Base-by-base conservation (phyloP, 2,113 vertebrate genomes). In the Fulmarus glacialis region DNA sequence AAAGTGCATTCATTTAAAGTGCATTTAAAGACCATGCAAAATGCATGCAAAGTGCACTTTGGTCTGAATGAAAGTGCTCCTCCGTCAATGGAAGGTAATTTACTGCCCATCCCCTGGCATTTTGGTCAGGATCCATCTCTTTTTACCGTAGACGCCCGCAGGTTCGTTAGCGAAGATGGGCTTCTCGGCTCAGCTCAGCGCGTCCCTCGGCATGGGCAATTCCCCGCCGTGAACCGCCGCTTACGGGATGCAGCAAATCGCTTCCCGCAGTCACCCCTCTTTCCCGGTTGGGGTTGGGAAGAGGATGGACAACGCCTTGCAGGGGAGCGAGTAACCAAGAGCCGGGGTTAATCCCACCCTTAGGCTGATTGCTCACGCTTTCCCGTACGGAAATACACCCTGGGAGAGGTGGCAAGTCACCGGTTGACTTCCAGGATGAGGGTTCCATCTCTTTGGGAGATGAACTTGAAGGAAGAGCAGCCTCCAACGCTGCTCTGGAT, bases 161-260 rank as follows among this genome's bases (percentile, higher is more conserved):
- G 72, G 60, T 71, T 91, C 23, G 29, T 66, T 47, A 84, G 68
- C 3, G 0, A 22, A 47, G 87, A 92, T 15, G 77, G 12, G 67
- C 50, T 93, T 43, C 77, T 63, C 40, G 1, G 45, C 80, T 53
- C 85, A 2, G 43, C 85, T 30, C 64, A 80, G 43, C 82, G 23
- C 27, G 72, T 60, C 87, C 87, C 82, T 19, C 2, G 4, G 48
- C 60, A 24, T 7, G 53, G 66, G 9, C 21, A 3, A 4, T 78
- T 78, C 82, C 75, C 90, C 2, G 0, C 74, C 26, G 0, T 0
- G 9, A 17, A 11, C 27, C 4, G 0, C 5, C 0, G 34, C 38
- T 93, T 92, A 72, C 38, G 82, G 90, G 87, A 95, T 3, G 71
- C 34, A 3, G 48, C 34, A 7, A 32, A 26, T 48, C 10, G 3